A percentile compares a stretch with the other conserved stretches of the same genome.
Conservation (phyloP, 1,140 invertebrate genomes). For the Pogonomyrmex californicus region DNA sequence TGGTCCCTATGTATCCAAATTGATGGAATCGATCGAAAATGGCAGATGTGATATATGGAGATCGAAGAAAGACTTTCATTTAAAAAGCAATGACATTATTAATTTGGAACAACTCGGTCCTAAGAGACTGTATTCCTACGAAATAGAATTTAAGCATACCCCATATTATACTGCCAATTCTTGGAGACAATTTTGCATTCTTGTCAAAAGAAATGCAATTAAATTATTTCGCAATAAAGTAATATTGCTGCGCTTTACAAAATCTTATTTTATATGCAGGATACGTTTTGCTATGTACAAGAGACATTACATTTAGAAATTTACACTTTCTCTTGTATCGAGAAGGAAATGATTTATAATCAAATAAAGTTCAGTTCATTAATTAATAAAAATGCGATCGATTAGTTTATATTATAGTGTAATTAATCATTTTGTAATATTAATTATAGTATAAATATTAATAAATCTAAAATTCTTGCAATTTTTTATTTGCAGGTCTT, state of each 20-base stretch:
- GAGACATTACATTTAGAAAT: not conserved
- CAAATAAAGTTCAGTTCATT: not conserved
- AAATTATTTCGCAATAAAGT: slow-evolving; percentile 84
- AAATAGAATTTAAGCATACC: slow-evolving; percentile 50
- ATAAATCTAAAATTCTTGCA: not conserved
- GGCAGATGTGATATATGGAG: slow-evolving; percentile 90
- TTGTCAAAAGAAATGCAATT: slow-evolving; percentile 88
- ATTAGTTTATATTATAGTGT: not conserved
- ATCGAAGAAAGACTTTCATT: slow-evolving; percentile 52
- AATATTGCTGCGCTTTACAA: slow-evolving; percentile 34
- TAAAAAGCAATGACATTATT: slow-evolving; percentile 10
- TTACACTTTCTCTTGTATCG: not conserved
- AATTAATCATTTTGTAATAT: not conserved
- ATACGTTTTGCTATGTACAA: not conserved
- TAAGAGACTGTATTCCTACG: slow-evolving; percentile 44
- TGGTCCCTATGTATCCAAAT: slow-evolving; percentile 88
- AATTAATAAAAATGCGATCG: not conserved
- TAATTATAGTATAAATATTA: not conserved
- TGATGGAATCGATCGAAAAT: slow-evolving; percentile 90
- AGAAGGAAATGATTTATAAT: not conserved
- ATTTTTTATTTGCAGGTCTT: slow-evolving; percentile 87
- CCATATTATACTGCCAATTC: slow-evolving; percentile 86
- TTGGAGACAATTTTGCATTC: slow-evolving; percentile 88
- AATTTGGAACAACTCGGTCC: slow-evolving; percentile 20
- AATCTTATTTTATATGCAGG: not conserved